These are phyloP conservation scores for Philereme transversata DNA, from an alignment of 2,888 invertebrate genomes.

Conservation along the genomic window DNA sequence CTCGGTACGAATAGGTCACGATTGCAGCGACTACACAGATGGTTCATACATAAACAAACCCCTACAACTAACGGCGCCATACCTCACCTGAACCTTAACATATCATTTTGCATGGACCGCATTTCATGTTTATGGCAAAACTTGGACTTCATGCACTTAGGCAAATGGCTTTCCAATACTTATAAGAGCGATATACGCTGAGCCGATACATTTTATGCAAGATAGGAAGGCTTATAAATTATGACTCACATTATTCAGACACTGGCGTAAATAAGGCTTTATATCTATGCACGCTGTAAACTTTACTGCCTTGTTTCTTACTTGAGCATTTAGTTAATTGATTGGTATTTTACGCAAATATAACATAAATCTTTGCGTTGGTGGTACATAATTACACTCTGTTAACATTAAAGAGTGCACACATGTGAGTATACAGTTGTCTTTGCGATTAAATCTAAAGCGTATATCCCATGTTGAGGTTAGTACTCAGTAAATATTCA, in stretches of 20 bases:
- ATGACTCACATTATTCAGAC: conserved; percentile 55
- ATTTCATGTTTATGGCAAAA: conserved; percentile 82
- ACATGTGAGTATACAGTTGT: conserved; percentile 2
- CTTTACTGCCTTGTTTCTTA: conserved; percentile 27
- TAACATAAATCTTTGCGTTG: background rate
- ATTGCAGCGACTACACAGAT: conserved; percentile 41
- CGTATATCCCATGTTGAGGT: conserved; percentile 12
- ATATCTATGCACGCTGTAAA: conserved; percentile 28
- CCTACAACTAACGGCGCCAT: conserved; percentile 40
- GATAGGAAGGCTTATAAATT: conserved; percentile 65
- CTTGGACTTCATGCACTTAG: conserved; percentile 81
- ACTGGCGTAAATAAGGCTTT: conserved; percentile 45
- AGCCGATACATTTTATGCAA: conserved; percentile 69
- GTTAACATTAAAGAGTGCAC: too few relatives aligned
- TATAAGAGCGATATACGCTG: conserved; percentile 70
- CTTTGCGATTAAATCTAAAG: conserved; percentile 25
- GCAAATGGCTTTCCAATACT: conserved; percentile 83
- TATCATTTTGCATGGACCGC: conserved; percentile 78
- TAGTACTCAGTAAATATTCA: conserved; percentile 34
- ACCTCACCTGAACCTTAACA: conserved; percentile 71
- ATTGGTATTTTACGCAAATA: conserved; percentile 5
- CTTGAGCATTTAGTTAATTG: conserved; percentile 7
- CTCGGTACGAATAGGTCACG: conserved; percentile 41
- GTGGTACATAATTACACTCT: too few relatives aligned
- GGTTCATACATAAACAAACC: conserved; percentile 36